phyloP scores from a whole-genome alignment of 2,888 invertebrate species.

The Petrophora chlorosata region DNA sequence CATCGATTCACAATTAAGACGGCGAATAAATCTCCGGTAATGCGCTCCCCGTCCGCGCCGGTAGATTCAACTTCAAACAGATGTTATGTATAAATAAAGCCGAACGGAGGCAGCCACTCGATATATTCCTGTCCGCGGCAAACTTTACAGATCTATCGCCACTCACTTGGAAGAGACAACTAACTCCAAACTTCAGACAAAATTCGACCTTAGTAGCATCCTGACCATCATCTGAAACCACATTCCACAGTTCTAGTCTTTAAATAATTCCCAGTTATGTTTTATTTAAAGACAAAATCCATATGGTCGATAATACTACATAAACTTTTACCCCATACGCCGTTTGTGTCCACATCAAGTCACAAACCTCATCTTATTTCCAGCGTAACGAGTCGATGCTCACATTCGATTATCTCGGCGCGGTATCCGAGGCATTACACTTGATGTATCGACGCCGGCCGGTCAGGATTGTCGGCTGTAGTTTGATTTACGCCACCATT shows the following conservation, averaged over 20 bases:
- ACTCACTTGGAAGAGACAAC: slow-evolving; percentile 62
- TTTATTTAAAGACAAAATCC: slow-evolving; percentile 25
- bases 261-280: neutral
- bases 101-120: slow-evolving; percentile 82
- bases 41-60: slow-evolving; percentile 81
- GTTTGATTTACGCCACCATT: slow-evolving; percentile 80
- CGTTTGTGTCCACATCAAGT: slow-evolving; percentile 52
- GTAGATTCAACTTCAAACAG: slow-evolving; percentile 83
- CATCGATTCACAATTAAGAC: slow-evolving; percentile 85
- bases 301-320: slow-evolving; percentile 52
- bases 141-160: slow-evolving; percentile 82
- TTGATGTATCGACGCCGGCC: slow-evolving; percentile 82
- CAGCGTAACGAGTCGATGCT: slow-evolving; percentile 82
- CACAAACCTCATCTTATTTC: slow-evolving; percentile 80
- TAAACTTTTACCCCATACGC: slow-evolving; percentile 49
- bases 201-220: slow-evolving; percentile 56
- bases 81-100: slow-evolving; percentile 84
- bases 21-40: slow-evolving; percentile 83
- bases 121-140: slow-evolving; percentile 83
- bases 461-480: slow-evolving; percentile 78
- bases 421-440: slow-evolving; percentile 82
- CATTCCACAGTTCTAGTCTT: neutral
- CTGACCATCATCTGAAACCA: neutral
- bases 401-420: slow-evolving; percentile 83
- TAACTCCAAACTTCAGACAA: slow-evolving; percentile 46